Conservation (phyloP, 2,888 invertebrate genomes). For the Phaedon cochleariae region DNA sequence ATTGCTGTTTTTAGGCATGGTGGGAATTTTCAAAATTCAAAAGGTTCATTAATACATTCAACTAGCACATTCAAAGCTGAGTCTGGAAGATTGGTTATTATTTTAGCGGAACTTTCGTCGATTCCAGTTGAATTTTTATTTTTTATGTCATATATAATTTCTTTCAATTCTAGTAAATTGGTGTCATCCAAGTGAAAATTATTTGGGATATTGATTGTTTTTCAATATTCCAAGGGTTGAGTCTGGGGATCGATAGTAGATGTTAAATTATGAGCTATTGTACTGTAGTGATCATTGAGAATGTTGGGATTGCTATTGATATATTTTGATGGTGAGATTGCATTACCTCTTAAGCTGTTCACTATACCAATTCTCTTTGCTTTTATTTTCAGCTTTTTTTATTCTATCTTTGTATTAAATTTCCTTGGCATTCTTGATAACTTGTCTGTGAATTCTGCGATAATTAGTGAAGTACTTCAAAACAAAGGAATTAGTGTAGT, state of each 20-base stretch:
- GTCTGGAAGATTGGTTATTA: neutral
- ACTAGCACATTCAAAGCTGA: neutral
- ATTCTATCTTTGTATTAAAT: neutral
- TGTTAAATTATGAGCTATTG: neutral
- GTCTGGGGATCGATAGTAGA: neutral
- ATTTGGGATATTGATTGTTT: neutral
- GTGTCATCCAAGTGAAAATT: neutral
- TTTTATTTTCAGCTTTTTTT: neutral
- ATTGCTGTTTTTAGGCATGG: no score
- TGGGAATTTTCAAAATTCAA: constrained; percentile 2
- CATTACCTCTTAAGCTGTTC: neutral
- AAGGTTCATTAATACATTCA: neutral
- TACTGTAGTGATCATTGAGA: neutral
- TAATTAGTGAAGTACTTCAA: neutral
- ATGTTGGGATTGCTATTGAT: neutral
- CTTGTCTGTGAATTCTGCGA: neutral
- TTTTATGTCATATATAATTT: neutral
- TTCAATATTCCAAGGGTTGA: neutral
- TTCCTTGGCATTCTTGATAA: neutral
- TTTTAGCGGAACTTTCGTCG: constrained; percentile 6
- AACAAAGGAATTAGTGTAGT: neutral
- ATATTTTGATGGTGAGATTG: neutral
- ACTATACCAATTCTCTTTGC: neutral
- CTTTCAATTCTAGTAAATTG: neutral
- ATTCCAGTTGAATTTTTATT: constrained; percentile 1